Percentiles rank a stretch among this genome's conserved stretches.
phyloP scores from a whole-genome alignment of 2,113 vertebrate species.

The human (Homo sapiens) region DNA sequence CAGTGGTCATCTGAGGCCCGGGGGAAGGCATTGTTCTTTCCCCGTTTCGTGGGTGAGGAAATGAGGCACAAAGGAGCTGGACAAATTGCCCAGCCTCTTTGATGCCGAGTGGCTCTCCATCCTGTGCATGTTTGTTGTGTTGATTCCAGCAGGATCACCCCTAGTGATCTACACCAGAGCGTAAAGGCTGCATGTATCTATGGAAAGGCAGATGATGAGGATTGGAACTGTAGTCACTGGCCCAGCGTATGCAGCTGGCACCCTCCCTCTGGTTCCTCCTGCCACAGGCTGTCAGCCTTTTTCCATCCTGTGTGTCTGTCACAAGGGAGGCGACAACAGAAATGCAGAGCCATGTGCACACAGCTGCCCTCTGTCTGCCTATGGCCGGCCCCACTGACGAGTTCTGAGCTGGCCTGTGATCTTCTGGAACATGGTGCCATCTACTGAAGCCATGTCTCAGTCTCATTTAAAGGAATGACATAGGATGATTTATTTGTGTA shows the following conservation, averaged over 20 bases:
- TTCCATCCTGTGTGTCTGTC: neutral
- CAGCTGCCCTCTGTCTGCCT: neutral
- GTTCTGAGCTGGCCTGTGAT: neutral
- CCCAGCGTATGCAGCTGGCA: neutral
- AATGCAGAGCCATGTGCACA: neutral
- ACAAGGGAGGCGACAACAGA: neutral
- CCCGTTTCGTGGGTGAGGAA: neutral
- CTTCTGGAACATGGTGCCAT: neutral
- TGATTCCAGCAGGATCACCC: fast-evolving
- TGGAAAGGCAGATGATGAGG: neutral
- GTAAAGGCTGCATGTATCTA: neutral
- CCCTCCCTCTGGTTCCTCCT: neutral
- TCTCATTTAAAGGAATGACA: neutral
- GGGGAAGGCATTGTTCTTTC: neutral
- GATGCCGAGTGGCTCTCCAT: neutral
- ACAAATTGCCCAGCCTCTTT: neutral
- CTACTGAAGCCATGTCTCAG: neutral
- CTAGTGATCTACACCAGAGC: neutral
- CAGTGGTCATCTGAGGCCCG: neutral
- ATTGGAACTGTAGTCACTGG: fast-evolving
- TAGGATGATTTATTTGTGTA: neutral
- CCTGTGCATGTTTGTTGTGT: neutral
- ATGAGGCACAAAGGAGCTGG: neutral
- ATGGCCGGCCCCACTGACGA: neutral
- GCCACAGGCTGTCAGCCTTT: neutral